Evolutionary conservation across 92 coral and sea anemone genomes (phyloP).

Genomic region (Palythoa grandis): DNA sequence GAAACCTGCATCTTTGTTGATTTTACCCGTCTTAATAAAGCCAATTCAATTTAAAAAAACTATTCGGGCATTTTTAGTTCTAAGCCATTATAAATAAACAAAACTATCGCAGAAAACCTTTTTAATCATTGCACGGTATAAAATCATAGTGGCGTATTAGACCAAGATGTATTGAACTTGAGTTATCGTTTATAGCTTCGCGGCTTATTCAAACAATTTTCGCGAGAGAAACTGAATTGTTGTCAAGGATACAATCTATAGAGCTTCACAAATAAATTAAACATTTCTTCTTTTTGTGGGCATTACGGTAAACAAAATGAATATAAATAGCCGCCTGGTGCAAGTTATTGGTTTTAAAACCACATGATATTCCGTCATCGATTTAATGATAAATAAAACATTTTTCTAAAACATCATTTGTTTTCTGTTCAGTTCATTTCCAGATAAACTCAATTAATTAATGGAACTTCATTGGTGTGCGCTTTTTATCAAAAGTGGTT

Average conservation of each 20-base stretch:
- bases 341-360: neutral
- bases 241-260: conserved; percentile 24
- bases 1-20: conserved; percentile 56
- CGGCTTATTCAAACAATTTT: neutral
- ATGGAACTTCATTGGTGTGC: too few species aligned
- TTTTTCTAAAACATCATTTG: neutral
- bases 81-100: neutral
- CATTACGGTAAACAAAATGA: conserved; percentile 6
- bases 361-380: neutral
- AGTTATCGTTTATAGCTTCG: neutral
- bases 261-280: conserved; percentile 4
- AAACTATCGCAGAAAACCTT: neutral
- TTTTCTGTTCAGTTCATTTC: neutral
- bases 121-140: too few species aligned
- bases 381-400: neutral
- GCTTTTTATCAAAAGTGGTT: too few species aligned
- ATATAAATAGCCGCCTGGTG: neutral
- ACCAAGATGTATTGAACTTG: neutral
- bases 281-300: conserved; percentile 25
- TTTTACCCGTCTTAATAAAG: too few species aligned
- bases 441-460: neutral
- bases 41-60: neutral
- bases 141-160: neutral
- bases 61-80: neutral
- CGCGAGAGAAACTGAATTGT: neutral